Evolutionary conservation across 2,113 vertebrate genomes (phyloP), one percentile per base, ranked within the genome.

Genomic region (Varanus salvator): DNA sequence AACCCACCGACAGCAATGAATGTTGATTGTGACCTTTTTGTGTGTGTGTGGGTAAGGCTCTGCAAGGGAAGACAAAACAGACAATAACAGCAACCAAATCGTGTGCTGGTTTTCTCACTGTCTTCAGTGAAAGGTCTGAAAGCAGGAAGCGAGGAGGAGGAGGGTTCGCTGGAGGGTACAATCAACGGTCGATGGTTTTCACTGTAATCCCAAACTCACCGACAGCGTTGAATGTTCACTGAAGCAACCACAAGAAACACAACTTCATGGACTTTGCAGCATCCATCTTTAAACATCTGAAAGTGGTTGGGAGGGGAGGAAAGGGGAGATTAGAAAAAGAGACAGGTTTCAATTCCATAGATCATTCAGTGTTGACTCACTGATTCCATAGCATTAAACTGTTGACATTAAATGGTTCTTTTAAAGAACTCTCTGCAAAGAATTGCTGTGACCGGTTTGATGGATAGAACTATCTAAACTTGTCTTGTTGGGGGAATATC

Each of bases 1-100:
- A 99, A 99, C 99, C 99, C 99, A 99, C 99, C 99, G 99, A 99
- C 99, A 99, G 99, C 99, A 99, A 99, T 99, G 99, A 99, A 99
- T 99, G 99, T 99, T 99, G 98, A 99, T 99, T 99, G 99, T 99
- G 98, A 98, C 98, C 98, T 98, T 99, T 98, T 96, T 92, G 82
- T 89, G 90, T 98, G 98, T 96, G 80, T 91, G 85, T 85, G 87
- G 38, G 38, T 44, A 44, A 94, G 90, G 89, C 94, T 95, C 93
- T 92, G 87, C 87, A 85, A 9, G 44, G 25, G 92, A 54, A 89
- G 90, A 52, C 21, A 84, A 57, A 27, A 69, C 68, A 74, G 23
- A 69, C 68, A 74, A 89, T 94, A 96, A 88, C 60, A 38, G 52
- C 25, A 38, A 77, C 23, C 86, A 90, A 92, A 93, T 91, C 91